phyloP scores from a whole-genome alignment of 2,113 vertebrate species.

The Rhombomys opimus region DNA sequence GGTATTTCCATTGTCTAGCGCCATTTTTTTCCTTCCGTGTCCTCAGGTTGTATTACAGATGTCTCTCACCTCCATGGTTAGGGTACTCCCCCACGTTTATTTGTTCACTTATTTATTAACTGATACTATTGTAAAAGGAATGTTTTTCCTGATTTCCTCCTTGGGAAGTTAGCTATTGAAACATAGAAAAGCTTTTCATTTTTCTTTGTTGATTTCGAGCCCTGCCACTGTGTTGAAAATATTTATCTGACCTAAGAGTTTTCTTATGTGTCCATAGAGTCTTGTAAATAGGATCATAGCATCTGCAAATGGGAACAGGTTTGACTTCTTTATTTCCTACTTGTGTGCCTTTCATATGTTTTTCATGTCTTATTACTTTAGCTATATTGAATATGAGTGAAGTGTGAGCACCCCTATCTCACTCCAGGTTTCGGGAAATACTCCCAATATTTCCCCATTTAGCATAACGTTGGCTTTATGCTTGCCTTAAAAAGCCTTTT shows the following conservation, averaged over 20 bases:
- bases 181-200: not conserved
- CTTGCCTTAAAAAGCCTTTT: not conserved
- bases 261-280: not conserved
- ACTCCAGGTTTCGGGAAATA: not conserved
- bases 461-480: not conserved
- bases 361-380: not conserved
- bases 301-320: not conserved
- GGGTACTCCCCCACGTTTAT: not conserved
- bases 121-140: not conserved
- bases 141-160: not conserved
- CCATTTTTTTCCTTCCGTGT: not conserved
- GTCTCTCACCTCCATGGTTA: not conserved
- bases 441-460: not conserved
- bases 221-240: not conserved
- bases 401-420: not conserved
- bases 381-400: not conserved
- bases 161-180: not conserved
- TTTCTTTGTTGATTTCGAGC: not conserved
- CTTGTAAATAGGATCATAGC: not conserved
- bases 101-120: not conserved
- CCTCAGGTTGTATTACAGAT: not conserved
- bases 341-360: not conserved
- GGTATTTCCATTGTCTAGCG: not conserved
- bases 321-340: not conserved
- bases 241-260: not conserved